These are phyloP conservation scores for Sinocyclocheilus maitianheensis DNA, from an alignment of 2,113 vertebrate species.

Conservation along the genomic window DNA sequence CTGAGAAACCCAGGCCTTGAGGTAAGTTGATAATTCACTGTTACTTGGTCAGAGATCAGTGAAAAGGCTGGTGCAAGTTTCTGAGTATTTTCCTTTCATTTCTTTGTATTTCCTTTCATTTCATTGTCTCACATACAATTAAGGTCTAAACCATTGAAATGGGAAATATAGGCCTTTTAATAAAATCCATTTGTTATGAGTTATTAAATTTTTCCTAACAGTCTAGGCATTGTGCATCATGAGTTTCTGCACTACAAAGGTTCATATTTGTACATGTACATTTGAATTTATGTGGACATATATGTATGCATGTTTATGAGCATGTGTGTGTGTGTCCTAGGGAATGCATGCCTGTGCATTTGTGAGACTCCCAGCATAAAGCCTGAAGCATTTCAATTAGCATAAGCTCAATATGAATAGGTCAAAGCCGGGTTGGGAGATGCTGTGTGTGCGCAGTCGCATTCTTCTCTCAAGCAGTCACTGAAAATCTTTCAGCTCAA, in stretches of 20 bases:
- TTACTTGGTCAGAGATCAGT: neutral
- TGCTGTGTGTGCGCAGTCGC: neutral
- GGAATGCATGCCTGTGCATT: conserved; percentile 17
- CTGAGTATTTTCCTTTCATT: neutral
- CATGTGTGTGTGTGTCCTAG: conserved; percentile 10
- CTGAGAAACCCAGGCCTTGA: neutral
- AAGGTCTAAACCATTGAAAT: neutral
- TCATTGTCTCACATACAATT: neutral
- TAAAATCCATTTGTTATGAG: conserved; percentile 5
- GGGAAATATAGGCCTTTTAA: neutral
- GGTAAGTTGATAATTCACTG: neutral
- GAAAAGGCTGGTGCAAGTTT: neutral
- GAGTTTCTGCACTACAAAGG: neutral
- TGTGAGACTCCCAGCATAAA: conserved; percentile 41
- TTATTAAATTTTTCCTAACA: neutral
- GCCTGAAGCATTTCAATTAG: conserved; percentile 33
- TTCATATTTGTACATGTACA: conserved; percentile 12
- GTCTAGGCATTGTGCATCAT: conserved; percentile 19
- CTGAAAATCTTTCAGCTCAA: conserved; percentile 16
- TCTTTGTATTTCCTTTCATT: neutral
- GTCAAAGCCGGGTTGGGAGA: conserved; percentile 26
- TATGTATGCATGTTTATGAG: conserved; percentile 25
- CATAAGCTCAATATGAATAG: conserved; percentile 45
- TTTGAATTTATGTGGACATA: conserved; percentile 33
- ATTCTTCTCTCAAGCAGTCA: neutral